phyloP scores from a whole-genome alignment of 2,888 invertebrate genomes.

The Parnassius apollo region DNA sequence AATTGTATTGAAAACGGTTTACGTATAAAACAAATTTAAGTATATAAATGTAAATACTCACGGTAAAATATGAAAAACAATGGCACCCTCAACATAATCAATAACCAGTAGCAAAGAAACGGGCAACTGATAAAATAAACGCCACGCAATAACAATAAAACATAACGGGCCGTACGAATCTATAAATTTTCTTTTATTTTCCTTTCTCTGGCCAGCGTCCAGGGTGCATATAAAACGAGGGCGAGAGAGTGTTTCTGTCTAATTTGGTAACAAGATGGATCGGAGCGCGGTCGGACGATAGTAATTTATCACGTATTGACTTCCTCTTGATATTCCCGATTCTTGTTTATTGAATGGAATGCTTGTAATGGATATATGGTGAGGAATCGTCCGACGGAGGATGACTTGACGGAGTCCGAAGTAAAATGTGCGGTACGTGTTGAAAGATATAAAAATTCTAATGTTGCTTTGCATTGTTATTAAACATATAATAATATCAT shows the following conservation, averaged over 20 bases:
- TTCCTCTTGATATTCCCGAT: conserved; percentile 40
- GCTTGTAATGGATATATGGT: conserved; percentile 26
- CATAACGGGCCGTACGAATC: conserved; percentile 55
- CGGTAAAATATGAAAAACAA: conserved; percentile 16
- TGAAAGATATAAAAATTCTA: no score
- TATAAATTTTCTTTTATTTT: conserved; percentile 62
- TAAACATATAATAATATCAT: no score
- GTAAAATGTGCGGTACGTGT: background rate
- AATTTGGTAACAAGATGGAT: conserved; percentile 66
- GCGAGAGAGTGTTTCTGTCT: conserved; percentile 39
- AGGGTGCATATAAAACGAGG: conserved; percentile 58
- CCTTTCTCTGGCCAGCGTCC: conserved; percentile 49
- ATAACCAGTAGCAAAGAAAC: conserved; percentile 49
- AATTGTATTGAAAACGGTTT: conserved; percentile 1
- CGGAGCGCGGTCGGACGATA: conserved; percentile 38
- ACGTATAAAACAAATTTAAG: conserved; percentile 2
- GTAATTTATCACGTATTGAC: conserved; percentile 64
- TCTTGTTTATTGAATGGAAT: conserved; percentile 47
- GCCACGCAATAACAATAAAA: conserved; percentile 70
- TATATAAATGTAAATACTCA: background rate
- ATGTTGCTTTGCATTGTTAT: no score
- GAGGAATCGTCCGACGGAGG: conserved; percentile 9
- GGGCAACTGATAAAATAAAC: conserved; percentile 59
- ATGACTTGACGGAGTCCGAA: conserved; percentile 5
- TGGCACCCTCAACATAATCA: conserved; percentile 38